Evolutionary conservation across 2,113 vertebrate species (phyloP).

Genomic region (Cryptotis parvus): DNA sequence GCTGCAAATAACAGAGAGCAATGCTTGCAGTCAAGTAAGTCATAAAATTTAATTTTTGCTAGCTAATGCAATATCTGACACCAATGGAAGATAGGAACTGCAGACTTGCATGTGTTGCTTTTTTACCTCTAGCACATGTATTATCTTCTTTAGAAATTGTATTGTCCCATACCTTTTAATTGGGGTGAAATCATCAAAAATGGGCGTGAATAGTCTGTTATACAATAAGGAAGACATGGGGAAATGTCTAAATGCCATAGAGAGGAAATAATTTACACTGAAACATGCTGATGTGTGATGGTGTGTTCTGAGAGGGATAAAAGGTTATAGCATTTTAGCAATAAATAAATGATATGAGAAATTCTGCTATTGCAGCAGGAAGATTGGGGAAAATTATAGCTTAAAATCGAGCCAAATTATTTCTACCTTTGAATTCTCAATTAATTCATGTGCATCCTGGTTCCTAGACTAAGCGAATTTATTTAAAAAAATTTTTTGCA

Average conservation of each 20-base stretch:
- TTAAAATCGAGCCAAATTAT: not conserved
- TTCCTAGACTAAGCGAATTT: not conserved
- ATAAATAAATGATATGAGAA: not conserved
- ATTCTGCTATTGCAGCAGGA: not conserved
- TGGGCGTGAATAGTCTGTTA: not conserved
- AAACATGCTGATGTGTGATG: not conserved
- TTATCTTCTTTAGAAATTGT: not conserved
- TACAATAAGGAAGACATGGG: fast-evolving
- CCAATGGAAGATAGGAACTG: fast-evolving
- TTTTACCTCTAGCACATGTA: not conserved
- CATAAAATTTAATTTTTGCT: not conserved
- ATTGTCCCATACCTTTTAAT: not conserved
- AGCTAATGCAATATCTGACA: fast-evolving
- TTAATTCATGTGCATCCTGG: not conserved
- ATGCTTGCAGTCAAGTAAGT: not conserved
- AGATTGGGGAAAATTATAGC: not conserved
- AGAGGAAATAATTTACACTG: not conserved
- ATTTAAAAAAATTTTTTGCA: too few relatives aligned
- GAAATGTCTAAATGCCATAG: not conserved
- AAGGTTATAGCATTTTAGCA: not conserved
- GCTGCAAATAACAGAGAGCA: fast-evolving
- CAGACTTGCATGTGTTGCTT: not conserved
- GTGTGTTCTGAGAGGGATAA: not conserved
- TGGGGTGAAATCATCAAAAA: not conserved
- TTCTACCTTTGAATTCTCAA: not conserved